These are phyloP conservation scores for Camponotus pennsylvanicus DNA, from an alignment of 1,140 invertebrate genomes.

Conservation along the genomic window DNA sequence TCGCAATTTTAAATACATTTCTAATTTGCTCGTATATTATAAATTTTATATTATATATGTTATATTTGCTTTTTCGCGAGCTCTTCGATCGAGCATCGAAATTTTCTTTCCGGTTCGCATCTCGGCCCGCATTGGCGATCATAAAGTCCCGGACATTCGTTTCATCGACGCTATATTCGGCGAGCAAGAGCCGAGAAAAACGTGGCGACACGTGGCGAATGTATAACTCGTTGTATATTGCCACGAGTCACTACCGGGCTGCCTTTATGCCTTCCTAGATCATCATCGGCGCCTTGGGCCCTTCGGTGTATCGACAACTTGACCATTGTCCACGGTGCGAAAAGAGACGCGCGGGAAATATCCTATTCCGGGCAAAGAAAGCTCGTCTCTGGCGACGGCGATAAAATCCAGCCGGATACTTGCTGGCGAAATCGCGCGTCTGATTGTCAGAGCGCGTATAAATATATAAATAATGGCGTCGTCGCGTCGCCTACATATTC, in stretches of 20 bases:
- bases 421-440: neutral
- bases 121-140: neutral
- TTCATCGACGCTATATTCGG: neutral
- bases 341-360: slow-evolving; percentile 25
- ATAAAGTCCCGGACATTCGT: slow-evolving; percentile 51
- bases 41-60: neutral
- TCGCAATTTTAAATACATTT: neutral
- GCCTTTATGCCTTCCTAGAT: slow-evolving; percentile 17
- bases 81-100: neutral
- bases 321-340: slow-evolving; percentile 46
- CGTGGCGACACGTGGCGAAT: slow-evolving; percentile 49
- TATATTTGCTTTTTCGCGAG: neutral
- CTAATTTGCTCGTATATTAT: neutral
- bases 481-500: neutral
- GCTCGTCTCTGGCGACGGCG: slow-evolving; percentile 47
- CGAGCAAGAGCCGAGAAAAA: slow-evolving; percentile 9
- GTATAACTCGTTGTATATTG: slow-evolving; percentile 13
- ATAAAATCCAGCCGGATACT: slow-evolving; percentile 56
- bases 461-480: slow-evolving; percentile 7
- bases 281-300: slow-evolving; percentile 12
- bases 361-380: slow-evolving; percentile 37
- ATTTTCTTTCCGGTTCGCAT: slow-evolving; percentile 7
- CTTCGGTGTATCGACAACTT: slow-evolving; percentile 6
- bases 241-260: slow-evolving; percentile 4
- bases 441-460: slow-evolving; percentile 20